These are phyloP conservation scores for Ptyas mucosa DNA, from an alignment of 2,113 vertebrate genomes.

Conservation along the genomic window DNA sequence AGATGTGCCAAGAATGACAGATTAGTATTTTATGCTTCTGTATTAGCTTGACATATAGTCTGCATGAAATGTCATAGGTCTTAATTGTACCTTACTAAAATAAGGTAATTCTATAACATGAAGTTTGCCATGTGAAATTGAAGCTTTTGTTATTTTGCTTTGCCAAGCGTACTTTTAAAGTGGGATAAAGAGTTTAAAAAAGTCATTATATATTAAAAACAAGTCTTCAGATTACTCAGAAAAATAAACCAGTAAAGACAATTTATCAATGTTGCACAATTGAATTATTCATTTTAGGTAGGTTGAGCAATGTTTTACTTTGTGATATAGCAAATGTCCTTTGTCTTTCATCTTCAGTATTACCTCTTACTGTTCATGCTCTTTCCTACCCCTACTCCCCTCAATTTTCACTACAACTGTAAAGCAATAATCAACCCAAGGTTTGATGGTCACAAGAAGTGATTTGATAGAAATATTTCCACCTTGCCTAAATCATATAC, in stretches of 20 bases:
- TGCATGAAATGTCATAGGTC: neutral
- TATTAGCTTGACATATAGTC: neutral
- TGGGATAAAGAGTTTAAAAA: neutral
- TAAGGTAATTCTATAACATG: neutral
- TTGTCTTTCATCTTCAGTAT: neutral
- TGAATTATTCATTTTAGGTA: neutral
- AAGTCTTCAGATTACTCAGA: neutral
- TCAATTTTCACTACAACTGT: neutral
- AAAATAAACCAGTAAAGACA: neutral
- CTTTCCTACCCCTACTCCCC: neutral
- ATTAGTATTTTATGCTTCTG: neutral
- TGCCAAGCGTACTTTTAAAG: neutral
- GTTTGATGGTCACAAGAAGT: neutral
- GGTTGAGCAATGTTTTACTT: neutral
- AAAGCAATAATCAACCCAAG: neutral
- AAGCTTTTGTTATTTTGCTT: neutral
- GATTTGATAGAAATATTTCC: neutral
- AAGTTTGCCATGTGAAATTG: neutral
- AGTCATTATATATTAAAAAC: neutral
- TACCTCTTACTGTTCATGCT: neutral
- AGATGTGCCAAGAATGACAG: neutral
- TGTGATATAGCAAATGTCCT: neutral
- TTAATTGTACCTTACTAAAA: neutral
- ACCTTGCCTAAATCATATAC: neutral
- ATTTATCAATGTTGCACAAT: neutral